These are phyloP conservation scores for Fratercula arctica DNA, from an alignment of 2,797 vertebrate species.

Conservation along the genomic window DNA sequence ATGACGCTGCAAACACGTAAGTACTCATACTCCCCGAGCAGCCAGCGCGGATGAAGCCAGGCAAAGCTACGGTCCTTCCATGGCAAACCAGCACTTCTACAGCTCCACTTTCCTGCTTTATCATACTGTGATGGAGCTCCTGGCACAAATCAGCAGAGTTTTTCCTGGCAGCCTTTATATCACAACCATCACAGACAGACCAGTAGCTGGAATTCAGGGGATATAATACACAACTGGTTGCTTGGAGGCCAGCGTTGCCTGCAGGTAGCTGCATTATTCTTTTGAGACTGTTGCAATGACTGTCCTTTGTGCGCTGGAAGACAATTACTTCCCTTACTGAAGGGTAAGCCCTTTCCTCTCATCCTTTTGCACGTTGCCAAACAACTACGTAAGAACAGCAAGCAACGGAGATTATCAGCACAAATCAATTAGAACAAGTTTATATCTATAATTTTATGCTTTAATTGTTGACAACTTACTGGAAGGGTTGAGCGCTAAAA, in stretches of 20 bases:
- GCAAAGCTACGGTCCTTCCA: neutral
- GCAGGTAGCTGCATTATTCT: neutral
- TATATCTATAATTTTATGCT: neutral
- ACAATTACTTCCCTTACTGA: neutral
- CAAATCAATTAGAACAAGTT: neutral
- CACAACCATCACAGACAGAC: neutral
- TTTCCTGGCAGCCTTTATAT: neutral
- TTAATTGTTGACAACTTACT: neutral
- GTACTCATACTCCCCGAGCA: neutral
- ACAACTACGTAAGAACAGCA: neutral
- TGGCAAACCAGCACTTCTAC: too few species aligned
- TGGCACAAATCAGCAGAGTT: neutral
- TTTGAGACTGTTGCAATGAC: neutral
- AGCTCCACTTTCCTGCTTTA: neutral
- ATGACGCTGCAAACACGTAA: neutral
- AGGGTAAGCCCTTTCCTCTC: neutral
- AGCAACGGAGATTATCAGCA: neutral
- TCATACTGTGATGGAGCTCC: too few species aligned
- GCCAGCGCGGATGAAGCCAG: neutral
- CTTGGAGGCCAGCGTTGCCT: neutral
- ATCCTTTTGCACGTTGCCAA: neutral
- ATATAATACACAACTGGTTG: neutral
- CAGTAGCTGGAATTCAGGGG: neutral
- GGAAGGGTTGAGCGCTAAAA: neutral
- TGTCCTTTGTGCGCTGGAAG: neutral